Base-by-base conservation (phyloP, 2,888 invertebrate genomes). In the Chydorus sphaericus region DNA sequence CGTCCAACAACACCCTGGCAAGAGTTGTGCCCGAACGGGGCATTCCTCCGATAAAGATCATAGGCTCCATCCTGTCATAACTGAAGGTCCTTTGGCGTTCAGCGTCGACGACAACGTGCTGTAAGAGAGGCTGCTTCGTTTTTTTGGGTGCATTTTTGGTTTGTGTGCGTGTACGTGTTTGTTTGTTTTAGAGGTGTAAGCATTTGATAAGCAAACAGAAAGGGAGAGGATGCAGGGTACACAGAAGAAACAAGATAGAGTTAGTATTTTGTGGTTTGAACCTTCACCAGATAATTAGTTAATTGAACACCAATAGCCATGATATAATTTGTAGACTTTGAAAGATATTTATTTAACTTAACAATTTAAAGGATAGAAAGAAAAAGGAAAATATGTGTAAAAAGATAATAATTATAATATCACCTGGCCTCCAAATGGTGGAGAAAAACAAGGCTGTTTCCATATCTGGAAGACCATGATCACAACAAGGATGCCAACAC, bases 1-100 rank as follows among this genome's bases (percentile, higher is more conserved):
- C 94, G 73, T 98, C 97, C 65, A 98, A 75, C 90, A 97, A 92
- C 61, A 93, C 94, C 66, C 97, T 79, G 86, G 94, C 91, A 63
- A 97, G 78, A 60, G 97, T 97, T 48, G 96, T 97, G 55, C 96
- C 97, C 53, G 93, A 94, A 64, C 96, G 81, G 57, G 97, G 97
- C 68, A 97, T 92, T 60, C 97, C 97, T 58, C 96, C 96, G 70
- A 97, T 91, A 75, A 94, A 94, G 70, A 93, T 89, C 63, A 94
- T 77, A 64, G 93, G 93, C 83, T 91, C 87, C 64, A 85, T 80
- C 65, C 90, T 78, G 69, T 89, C 85, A 72, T 87, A 88, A 58
- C 78, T 75, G 70, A 82, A 83, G 56, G 75, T 71, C 67, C 79
- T 80, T 63, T 77, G 76, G 69, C 82, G 79, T 58, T 74, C 70